Base-by-base conservation (phyloP, 2,888 invertebrate genomes). In the Zaprionus lineosus region DNA sequence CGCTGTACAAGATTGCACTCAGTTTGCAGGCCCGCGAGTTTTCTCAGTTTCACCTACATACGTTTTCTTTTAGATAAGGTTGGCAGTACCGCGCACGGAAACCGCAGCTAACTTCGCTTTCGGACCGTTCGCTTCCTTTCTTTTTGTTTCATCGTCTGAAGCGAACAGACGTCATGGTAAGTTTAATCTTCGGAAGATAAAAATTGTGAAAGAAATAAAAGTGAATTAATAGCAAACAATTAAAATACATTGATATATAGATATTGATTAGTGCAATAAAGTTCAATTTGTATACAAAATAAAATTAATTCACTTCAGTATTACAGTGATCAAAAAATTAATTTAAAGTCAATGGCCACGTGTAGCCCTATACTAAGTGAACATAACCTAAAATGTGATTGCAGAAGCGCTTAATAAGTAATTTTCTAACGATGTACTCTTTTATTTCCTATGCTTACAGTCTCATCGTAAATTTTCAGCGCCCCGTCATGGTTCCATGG, bases 401-500 rank as follows among this genome's bases (percentile, higher is more conserved):
- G 2, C 4, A 16, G 29, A 33, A 3, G 14, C 5, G 12, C 18
- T 18, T 12, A 24, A 34, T 11, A 15, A 18, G 16, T 28, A 26
- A 2, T 3, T 18, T n/a, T n/a, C n/a, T n/a, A n/a, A n/a, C n/a
- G n/a, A n/a, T n/a, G n/a, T n/a, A n/a, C n/a, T n/a, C n/a, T n/a
- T n/a, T n/a, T 15, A 1, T 3, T 31, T 31, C 6, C 55, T 14
- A 21, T 44, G 24, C 39, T 58, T 55, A 26, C 91, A 99, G 99
- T 99, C 99, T 92, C 99, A 99, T 92, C 95, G 99, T 90, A 99
- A 99, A 91, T 99, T 99, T 91, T 98, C 98, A 89, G 99, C 99
- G 34, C 99, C 99, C 86, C 96, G 99, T 85, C 99, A 99, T 94
- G 99, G 99, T 87, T 99, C 98, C 52, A 98, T 99, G 97, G 99